Conservation (phyloP, 2,797 vertebrate species). For the Neosilurus hyrtlii region DNA sequence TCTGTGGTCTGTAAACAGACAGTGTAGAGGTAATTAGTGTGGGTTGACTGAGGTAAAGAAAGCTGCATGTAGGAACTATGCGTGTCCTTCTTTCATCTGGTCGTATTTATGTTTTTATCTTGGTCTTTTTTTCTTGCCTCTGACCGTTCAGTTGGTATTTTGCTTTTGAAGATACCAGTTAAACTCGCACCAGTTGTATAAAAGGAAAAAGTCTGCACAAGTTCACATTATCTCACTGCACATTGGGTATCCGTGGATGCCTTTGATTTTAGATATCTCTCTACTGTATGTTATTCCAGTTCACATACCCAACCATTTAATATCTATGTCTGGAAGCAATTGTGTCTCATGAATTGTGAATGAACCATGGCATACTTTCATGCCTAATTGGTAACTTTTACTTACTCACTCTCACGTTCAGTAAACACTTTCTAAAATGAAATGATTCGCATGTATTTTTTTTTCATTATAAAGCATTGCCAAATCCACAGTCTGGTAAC, state of each 20-base stretch:
- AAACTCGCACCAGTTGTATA: constrained; percentile 50
- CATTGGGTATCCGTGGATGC: constrained; percentile 8
- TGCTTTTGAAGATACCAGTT: constrained; percentile 51
- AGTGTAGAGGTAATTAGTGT: constrained; percentile 32
- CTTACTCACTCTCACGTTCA: background rate
- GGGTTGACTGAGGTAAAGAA: constrained; percentile 38
- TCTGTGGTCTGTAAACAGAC: constrained; percentile 32
- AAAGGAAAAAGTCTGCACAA: constrained; percentile 18
- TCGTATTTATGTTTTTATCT: constrained; percentile 52
- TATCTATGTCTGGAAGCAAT: constrained; percentile 17
- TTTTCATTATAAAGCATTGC: background rate
- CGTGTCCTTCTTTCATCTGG: constrained; percentile 41
- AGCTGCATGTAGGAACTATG: constrained; percentile 23
- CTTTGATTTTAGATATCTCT: constrained; percentile 21
- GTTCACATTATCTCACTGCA: constrained; percentile 28
- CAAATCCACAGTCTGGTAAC: constrained; percentile 37
- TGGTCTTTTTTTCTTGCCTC: constrained; percentile 40
- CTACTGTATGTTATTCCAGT: constrained; percentile 27
- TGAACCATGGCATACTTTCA: background rate
- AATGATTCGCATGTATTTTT: background rate
- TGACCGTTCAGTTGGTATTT: constrained; percentile 32
- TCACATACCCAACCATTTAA: constrained; percentile 26
- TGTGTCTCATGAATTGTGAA: constrained; percentile 16
- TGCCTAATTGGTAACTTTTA: background rate
- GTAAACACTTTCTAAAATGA: background rate